These are phyloP conservation scores for Octodonta nipae DNA, from an alignment of 2,888 invertebrate genomes.

Conservation along the genomic window DNA sequence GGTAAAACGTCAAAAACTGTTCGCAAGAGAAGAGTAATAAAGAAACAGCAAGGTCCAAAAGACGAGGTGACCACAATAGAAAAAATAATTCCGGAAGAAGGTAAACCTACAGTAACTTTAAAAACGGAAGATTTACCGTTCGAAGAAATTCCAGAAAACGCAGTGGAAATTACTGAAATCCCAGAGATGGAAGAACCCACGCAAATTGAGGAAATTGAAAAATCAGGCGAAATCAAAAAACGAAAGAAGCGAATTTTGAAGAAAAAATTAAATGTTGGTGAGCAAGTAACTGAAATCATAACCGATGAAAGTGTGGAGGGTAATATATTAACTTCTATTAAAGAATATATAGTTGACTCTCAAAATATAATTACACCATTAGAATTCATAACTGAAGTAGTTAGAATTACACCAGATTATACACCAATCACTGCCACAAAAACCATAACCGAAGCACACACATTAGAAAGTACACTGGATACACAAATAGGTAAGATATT, in stretches of 20 bases:
- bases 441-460: slow-evolving; percentile 27
- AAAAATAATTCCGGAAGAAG: slow-evolving; percentile 31
- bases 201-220: slow-evolving; percentile 18
- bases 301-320: slow-evolving; percentile 19
- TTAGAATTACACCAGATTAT: slow-evolving; percentile 11
- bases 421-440: slow-evolving; percentile 13
- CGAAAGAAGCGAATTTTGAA: slow-evolving; percentile 33
- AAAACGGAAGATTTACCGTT: slow-evolving; percentile 10
- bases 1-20: slow-evolving; percentile 19
- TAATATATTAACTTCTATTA: slow-evolving; percentile 25
- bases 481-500: slow-evolving; percentile 23
- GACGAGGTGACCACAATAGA: slow-evolving; percentile 22
- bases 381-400: slow-evolving; percentile 6
- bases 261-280: slow-evolving; percentile 32
- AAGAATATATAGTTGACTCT: slow-evolving; percentile 20
- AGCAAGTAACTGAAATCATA: slow-evolving; percentile 35
- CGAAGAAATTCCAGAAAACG: slow-evolving; percentile 16
- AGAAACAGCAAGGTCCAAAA: slow-evolving; percentile 20
- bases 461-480: slow-evolving; percentile 25
- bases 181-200: slow-evolving; percentile 28
- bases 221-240: slow-evolving; percentile 16
- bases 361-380: slow-evolving; percentile 10
- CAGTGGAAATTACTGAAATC: slow-evolving; percentile 27
- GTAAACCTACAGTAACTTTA: slow-evolving; percentile 23
- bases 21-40: slow-evolving; percentile 27